Conservation (phyloP, 2,888 invertebrate species). For the Mimumesa dahlbomi region DNA sequence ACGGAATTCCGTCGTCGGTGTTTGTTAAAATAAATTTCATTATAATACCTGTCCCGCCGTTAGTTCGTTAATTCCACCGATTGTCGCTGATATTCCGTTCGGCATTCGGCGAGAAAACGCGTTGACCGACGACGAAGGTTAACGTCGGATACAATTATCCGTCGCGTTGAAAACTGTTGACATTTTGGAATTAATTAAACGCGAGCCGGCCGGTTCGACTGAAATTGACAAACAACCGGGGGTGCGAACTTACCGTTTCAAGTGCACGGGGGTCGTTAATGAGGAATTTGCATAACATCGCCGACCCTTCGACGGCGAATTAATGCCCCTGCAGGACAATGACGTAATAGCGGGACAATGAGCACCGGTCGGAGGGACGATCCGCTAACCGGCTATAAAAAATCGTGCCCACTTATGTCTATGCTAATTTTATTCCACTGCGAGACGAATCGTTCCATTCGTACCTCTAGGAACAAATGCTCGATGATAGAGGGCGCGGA, state of each 20-base stretch:
- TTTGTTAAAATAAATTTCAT: too few species aligned
- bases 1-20: too few species aligned
- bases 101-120: neutral
- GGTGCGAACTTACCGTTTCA: slow-evolving; percentile 13
- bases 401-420: slow-evolving; percentile 71
- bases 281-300: slow-evolving; percentile 74
- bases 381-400: slow-evolving; percentile 68
- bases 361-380: slow-evolving; percentile 45
- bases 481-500: neutral
- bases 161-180: slow-evolving; percentile 1
- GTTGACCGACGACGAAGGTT: neutral
- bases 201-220: neutral
- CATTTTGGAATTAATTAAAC: slow-evolving; percentile 29
- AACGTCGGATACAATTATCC: neutral
- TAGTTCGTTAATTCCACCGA: neutral
- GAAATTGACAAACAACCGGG: slow-evolving; percentile 5
- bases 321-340: slow-evolving; percentile 54
- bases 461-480: neutral
- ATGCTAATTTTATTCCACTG: slow-evolving; percentile 76
- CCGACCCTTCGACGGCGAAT: slow-evolving; percentile 56
- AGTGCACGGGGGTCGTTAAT: slow-evolving; percentile 64
- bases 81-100: neutral
- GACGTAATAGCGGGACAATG: slow-evolving; percentile 65
- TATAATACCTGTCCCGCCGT: too few species aligned
- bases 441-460: slow-evolving; percentile 73